Evolutionary conservation across 1,140 invertebrate genomes (phyloP).

Genomic region (Archegozetes longisetosus): DNA sequence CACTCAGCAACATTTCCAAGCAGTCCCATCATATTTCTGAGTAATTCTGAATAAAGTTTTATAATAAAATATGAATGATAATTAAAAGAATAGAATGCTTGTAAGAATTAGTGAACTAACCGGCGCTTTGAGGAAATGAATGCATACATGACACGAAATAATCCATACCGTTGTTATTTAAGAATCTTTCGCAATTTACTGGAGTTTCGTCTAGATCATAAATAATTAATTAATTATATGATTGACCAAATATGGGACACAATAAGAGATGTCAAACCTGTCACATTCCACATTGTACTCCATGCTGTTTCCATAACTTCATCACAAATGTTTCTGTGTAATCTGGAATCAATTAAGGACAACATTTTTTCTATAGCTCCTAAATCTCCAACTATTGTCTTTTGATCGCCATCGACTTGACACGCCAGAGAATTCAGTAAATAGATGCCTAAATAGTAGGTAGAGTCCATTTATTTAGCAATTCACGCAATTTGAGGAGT

Average conservation of each 20-base stretch:
- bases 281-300: conserved; percentile 93
- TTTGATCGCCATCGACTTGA: conserved; percentile 82
- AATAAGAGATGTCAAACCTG: conserved; percentile 31
- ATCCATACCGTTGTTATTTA: conserved; percentile 66
- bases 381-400: conserved; percentile 68
- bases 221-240: conserved; percentile 1
- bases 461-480: too few species aligned
- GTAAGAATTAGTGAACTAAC: conserved; percentile 10
- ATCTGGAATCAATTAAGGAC: conserved; percentile 54
- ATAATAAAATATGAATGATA: conserved; percentile 23
- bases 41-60: conserved; percentile 70
- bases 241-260: too few species aligned
- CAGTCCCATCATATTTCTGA: conserved; percentile 86
- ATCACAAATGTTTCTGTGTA: conserved; percentile 58
- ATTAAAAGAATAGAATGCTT: not conserved
- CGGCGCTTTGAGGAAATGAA: conserved; percentile 11
- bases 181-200: conserved; percentile 73
- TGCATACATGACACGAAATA: conserved; percentile 64
- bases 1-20: conserved; percentile 91
- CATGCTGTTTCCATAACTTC: conserved; percentile 92
- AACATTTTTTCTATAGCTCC: conserved; percentile 83
- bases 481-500: too few species aligned
- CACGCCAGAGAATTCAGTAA: conserved; percentile 86
- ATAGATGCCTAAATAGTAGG: conserved; percentile 51
- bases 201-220: conserved; percentile 60